Percentiles rank a stretch among this genome's conserved stretches.
These are phyloP conservation scores for Carlito syrichta DNA, from an alignment of 2,113 vertebrate genomes.

Conservation along the genomic window DNA sequence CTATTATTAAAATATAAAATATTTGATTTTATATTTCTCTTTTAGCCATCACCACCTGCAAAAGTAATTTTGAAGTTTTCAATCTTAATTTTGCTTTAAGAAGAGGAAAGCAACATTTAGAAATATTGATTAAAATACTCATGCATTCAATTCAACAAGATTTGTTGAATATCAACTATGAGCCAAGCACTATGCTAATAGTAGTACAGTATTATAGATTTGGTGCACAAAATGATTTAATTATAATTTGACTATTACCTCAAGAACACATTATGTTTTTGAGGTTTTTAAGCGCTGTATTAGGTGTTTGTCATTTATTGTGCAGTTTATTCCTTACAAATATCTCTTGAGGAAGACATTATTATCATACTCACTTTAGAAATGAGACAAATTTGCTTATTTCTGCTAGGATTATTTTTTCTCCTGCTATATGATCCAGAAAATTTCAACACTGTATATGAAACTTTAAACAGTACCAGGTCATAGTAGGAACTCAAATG, in stretches of 20 bases:
- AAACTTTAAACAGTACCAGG: background rate
- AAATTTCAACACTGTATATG: background rate
- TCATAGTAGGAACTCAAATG: background rate
- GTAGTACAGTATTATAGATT: background rate
- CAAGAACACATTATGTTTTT: background rate
- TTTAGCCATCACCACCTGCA: background rate
- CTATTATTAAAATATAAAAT: constrained; percentile 51
- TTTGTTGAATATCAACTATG: background rate
- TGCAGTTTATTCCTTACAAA: background rate
- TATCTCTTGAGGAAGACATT: background rate
- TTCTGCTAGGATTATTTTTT: background rate
- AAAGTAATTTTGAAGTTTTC: background rate
- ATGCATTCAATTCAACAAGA: background rate
- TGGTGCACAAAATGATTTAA: background rate
- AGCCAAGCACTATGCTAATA: background rate
- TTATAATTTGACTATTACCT: background rate
- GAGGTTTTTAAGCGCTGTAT: background rate
- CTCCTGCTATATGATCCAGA: background rate
- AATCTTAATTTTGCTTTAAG: background rate
- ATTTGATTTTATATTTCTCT: background rate
- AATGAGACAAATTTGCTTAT: background rate
- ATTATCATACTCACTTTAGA: background rate
- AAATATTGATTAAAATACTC: background rate
- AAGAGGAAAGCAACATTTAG: background rate
- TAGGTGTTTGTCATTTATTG: background rate